These are phyloP conservation scores for Corythoichthys haematopterus DNA, from an alignment of 2,113 vertebrate species.

Conservation along the genomic window DNA sequence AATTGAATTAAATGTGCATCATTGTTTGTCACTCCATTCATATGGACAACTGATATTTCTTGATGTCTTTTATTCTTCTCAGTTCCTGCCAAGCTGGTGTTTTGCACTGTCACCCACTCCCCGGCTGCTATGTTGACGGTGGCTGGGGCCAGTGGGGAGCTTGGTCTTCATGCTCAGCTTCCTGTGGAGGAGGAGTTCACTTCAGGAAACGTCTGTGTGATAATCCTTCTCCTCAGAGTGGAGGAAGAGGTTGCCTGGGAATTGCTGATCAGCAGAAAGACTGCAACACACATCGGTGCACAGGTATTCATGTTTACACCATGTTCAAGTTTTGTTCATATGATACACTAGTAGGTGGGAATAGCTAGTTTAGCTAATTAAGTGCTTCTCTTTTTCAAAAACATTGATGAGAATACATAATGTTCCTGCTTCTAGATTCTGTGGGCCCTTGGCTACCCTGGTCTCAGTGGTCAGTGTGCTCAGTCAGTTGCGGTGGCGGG, in stretches of 20 bases:
- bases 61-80: background rate
- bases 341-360: background rate
- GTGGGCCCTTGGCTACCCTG: constrained; percentile 58
- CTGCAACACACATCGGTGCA: constrained; percentile 72
- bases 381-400: background rate
- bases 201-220: constrained; percentile 70
- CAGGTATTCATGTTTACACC: constrained; percentile 49
- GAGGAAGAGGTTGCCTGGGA: constrained; percentile 74
- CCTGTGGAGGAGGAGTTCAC: constrained; percentile 77
- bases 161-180: constrained; percentile 75
- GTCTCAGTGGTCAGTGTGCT: constrained; percentile 69
- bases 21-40: background rate
- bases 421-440: constrained; percentile 38
- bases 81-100: constrained; percentile 78
- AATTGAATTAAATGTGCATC: background rate
- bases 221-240: constrained; percentile 69
- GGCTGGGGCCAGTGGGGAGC: constrained; percentile 76
- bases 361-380: background rate
- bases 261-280: constrained; percentile 62
- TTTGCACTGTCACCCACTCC: constrained; percentile 71
- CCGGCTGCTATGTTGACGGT: constrained; percentile 73
- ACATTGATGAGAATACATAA: background rate
- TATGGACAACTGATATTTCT: too few relatives aligned
- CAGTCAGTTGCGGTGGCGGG: constrained; percentile 67
- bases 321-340: background rate